These are phyloP conservation scores for Glyptemys insculpta DNA, from an alignment of 2,797 vertebrate species.

Conservation along the genomic window DNA sequence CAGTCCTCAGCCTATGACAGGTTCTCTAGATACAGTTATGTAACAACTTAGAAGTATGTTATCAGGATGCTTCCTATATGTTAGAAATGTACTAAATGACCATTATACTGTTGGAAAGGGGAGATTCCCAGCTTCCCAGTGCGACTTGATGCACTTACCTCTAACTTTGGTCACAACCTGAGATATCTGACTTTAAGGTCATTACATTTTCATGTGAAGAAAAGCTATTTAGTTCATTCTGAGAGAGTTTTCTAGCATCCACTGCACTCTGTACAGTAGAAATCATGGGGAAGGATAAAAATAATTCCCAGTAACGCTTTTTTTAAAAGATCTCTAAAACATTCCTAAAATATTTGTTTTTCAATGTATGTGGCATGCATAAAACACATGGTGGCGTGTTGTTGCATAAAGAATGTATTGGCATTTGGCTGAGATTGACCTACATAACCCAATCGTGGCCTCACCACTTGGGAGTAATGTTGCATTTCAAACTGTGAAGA, in stretches of 20 bases:
- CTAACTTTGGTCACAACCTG: conserved; percentile 46
- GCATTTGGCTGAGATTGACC: not conserved
- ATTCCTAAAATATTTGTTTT: not conserved
- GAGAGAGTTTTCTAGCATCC: not conserved
- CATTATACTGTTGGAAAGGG: not conserved
- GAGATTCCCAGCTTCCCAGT: conserved; percentile 1
- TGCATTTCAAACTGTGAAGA: not conserved
- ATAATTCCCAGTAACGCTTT: not conserved
- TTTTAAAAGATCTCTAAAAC: not conserved
- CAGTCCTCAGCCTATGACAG: not conserved
- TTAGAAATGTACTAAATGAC: not conserved
- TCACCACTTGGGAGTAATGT: conserved; percentile 22
- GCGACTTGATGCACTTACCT: conserved; percentile 19
- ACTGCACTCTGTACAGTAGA: not conserved
- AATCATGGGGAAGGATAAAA: not conserved
- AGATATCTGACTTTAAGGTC: conserved; percentile 15
- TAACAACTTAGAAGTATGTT: not conserved
- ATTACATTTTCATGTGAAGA: not conserved
- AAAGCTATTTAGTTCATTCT: not conserved
- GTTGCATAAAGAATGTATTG: not conserved
- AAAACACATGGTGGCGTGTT: not conserved
- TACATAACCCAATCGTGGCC: not conserved
- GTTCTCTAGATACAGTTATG: not conserved
- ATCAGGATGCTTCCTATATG: not conserved
- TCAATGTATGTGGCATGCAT: conserved; percentile 10